Conservation (phyloP, 2,888 invertebrate genomes). For the Caenorhabditis auriculariae region DNA sequence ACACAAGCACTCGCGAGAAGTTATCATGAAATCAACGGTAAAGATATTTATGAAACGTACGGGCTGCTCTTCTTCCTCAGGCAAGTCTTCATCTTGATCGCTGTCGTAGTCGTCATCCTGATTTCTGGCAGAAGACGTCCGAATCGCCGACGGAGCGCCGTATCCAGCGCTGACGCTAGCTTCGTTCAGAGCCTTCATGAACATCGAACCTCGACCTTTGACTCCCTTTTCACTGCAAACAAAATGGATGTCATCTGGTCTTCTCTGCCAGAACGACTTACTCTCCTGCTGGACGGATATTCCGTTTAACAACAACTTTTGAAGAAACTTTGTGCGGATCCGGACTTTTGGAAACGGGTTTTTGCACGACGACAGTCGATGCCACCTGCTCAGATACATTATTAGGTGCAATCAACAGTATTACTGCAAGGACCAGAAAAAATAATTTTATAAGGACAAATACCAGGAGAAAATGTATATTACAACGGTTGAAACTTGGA, state of each 20-base stretch:
- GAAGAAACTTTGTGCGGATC: slow-evolving; percentile 24
- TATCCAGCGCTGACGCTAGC: slow-evolving; percentile 39
- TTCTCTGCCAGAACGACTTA: slow-evolving; percentile 9
- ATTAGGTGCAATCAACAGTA: too few relatives aligned
- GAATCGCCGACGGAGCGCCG: neutral
- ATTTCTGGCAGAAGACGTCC: too few relatives aligned
- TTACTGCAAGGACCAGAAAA: too few relatives aligned
- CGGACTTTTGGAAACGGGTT: slow-evolving; percentile 8
- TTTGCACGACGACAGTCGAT: slow-evolving; percentile 3
- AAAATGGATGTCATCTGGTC: neutral
- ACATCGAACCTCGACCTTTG: slow-evolving; percentile 32
- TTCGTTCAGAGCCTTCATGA: slow-evolving; percentile 38
- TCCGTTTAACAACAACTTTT: slow-evolving; percentile 28
- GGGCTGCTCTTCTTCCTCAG: too few relatives aligned
- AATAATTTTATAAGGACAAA: too few relatives aligned
- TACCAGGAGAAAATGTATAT: too few relatives aligned
- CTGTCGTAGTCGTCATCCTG: too few relatives aligned
- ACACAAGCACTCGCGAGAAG: too few relatives aligned
- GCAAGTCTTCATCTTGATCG: too few relatives aligned
- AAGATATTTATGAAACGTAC: too few relatives aligned
- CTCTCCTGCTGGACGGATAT: slow-evolving; percentile 25
- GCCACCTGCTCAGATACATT: neutral
- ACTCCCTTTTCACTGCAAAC: slow-evolving; percentile 20
- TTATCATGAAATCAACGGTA: too few relatives aligned
- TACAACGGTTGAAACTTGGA: too few relatives aligned